Conservation (phyloP, 2,888 invertebrate species). For the Ochropleura plecta region DNA sequence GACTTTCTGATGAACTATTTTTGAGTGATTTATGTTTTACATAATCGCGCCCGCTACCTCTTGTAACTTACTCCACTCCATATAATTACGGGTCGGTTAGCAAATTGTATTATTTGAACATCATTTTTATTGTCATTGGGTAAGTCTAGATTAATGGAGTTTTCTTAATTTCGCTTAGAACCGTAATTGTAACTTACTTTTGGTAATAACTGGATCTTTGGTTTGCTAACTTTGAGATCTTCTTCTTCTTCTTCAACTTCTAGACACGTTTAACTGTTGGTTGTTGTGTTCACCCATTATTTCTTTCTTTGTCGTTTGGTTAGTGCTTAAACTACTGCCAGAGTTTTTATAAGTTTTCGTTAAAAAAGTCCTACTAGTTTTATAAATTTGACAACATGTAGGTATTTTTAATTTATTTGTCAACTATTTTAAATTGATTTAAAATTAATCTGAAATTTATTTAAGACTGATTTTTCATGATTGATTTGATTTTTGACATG, state of each 20-base stretch:
- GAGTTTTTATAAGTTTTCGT: too few species aligned
- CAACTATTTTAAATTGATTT: too few species aligned
- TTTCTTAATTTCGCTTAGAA: conserved; percentile 61
- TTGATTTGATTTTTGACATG: too few species aligned
- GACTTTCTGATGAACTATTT: too few species aligned
- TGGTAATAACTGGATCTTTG: conserved; percentile 15
- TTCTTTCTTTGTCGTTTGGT: too few species aligned
- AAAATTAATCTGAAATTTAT: too few species aligned
- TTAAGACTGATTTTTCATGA: too few species aligned
- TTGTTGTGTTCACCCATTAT: background rate
- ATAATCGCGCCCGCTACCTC: conserved; percentile 32
- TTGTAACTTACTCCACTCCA: conserved; percentile 25
- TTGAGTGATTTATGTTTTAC: background rate
- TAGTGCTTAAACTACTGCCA: too few species aligned
- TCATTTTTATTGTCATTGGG: conserved; percentile 73
- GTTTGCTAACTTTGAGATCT: conserved; percentile 1
- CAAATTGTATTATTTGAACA: conserved; percentile 77
- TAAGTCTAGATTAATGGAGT: conserved; percentile 71
- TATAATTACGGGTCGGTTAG: conserved; percentile 69
- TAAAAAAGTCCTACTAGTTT: too few species aligned
- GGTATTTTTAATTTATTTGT: too few species aligned
- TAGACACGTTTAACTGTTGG: background rate
- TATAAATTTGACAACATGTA: too few species aligned
- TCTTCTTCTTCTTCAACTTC: background rate
- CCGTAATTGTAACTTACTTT: conserved; percentile 43